Conservation (phyloP, 2,113 vertebrate genomes). For the Solea solea region DNA sequence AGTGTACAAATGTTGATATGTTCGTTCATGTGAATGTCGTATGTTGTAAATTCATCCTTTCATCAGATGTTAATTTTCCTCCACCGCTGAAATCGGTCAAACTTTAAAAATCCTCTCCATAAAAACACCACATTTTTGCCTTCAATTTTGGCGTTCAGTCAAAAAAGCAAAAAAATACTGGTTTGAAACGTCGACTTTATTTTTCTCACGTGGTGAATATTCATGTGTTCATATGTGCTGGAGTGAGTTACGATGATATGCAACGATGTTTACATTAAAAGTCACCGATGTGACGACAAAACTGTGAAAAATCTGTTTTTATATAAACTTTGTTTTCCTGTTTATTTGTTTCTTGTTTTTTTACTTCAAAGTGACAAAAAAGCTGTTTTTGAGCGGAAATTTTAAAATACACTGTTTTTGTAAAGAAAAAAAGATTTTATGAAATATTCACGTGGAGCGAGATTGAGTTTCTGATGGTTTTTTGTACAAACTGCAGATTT, state of each 20-base stretch:
- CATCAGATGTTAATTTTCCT: constrained; percentile 48
- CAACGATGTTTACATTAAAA: constrained; percentile 78
- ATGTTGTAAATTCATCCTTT: constrained; percentile 41
- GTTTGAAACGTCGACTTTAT: constrained; percentile 25
- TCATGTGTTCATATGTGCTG: constrained; percentile 60
- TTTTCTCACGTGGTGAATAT: constrained; percentile 31
- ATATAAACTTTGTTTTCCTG: constrained; percentile 57
- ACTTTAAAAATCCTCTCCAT: too few species aligned
- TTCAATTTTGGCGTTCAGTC: too few species aligned
- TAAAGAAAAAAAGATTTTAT: background rate
- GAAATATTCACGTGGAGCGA: constrained; percentile 18
- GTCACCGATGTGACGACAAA: constrained; percentile 64
- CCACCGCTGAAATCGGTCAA: background rate
- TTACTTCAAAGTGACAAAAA: constrained; percentile 33
- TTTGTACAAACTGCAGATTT: constrained; percentile 77
- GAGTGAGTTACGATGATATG: constrained; percentile 61
- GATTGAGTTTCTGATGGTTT: constrained; percentile 60
- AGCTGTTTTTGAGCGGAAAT: constrained; percentile 49
- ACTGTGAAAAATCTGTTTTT: constrained; percentile 73
- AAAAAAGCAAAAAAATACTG: background rate
- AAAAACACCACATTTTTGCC: constrained; percentile 34
- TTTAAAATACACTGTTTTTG: constrained; percentile 7
- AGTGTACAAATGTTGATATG: constrained; percentile 71
- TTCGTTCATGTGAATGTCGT: constrained; percentile 56
- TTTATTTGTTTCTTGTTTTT: constrained; percentile 24